Conservation (phyloP, 2,888 invertebrate species). For the Melikaiella ostensackeni region DNA sequence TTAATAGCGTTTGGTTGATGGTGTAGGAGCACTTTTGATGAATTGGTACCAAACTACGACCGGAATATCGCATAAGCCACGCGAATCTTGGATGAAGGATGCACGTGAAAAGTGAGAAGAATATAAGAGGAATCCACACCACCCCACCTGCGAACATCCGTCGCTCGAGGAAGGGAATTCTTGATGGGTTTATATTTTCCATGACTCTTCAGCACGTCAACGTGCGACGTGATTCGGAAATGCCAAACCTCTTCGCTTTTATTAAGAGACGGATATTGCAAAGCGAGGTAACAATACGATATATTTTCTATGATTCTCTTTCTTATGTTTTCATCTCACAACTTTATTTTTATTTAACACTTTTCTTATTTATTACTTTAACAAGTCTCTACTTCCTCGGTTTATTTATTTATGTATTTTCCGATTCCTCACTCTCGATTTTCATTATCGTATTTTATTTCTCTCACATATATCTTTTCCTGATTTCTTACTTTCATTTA, state of each 20-base stretch:
- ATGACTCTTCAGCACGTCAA: not conserved
- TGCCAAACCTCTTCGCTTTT: not conserved
- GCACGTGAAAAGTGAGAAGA: slow-evolving; percentile 6
- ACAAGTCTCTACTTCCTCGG: too few species aligned
- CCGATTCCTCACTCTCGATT: too few species aligned
- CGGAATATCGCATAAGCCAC: not conserved
- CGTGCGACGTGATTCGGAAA: not conserved
- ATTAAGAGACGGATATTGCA: not conserved
- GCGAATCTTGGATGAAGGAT: not conserved
- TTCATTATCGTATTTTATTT: too few species aligned
- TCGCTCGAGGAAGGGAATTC: not conserved
- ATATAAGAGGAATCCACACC: not conserved
- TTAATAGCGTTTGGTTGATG: not conserved
- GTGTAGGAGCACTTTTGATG: not conserved
- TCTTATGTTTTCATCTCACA: not conserved
- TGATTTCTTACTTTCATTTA: too few species aligned
- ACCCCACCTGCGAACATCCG: not conserved
- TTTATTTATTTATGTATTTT: too few species aligned
- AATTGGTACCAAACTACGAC: not conserved
- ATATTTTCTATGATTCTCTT: not conserved
- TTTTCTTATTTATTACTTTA: too few species aligned
- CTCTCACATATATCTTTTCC: too few species aligned
- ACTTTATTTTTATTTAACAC: not conserved
- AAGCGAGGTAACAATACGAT: not conserved
- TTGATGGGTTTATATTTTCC: slow-evolving; percentile 4